phyloP scores from a whole-genome alignment of 2,888 invertebrate species.

The Oegoconia quadripuncta region DNA sequence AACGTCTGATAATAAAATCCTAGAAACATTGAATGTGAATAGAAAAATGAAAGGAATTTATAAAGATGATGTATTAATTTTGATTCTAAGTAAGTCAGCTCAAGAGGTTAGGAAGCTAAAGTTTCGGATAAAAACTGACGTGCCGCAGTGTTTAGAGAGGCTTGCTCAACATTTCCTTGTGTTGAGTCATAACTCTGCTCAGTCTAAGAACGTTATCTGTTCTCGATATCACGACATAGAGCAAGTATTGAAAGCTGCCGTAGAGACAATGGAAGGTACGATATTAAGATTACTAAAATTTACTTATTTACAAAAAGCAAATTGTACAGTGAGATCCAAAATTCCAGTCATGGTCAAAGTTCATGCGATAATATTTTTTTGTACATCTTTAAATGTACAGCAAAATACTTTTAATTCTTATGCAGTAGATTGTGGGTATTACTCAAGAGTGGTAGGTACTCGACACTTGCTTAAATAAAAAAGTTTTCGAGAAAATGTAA shows the following conservation, averaged over 20 bases:
- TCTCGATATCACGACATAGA: conserved; percentile 41
- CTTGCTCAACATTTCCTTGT: conserved; percentile 50
- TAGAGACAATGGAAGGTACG: conserved; percentile 28
- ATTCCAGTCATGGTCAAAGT: conserved; percentile 5
- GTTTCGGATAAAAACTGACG: conserved; percentile 48
- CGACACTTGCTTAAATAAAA: too few species aligned
- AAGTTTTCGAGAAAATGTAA: too few species aligned
- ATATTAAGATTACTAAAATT: too few species aligned
- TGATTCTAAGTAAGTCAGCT: conserved; percentile 32
- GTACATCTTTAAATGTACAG: background rate
- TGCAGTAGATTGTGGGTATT: too few species aligned
- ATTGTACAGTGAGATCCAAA: too few species aligned
- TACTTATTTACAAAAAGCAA: too few species aligned
- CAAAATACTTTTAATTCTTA: too few species aligned
- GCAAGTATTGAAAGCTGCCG: conserved; percentile 41
- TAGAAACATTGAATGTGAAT: conserved; percentile 54
- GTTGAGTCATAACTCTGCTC: conserved; percentile 29
- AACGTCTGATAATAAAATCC: conserved; percentile 38
- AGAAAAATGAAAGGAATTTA: conserved; percentile 57
- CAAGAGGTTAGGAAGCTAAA: conserved; percentile 56
- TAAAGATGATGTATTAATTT: conserved; percentile 53
- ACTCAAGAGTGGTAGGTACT: too few species aligned
- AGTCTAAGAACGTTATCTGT: conserved; percentile 15
- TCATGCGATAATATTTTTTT: background rate
- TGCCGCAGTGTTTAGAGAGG: conserved; percentile 31